Evolutionary conservation across 2,113 vertebrate genomes (phyloP).

Genomic region (Actinemys pallida): DNA sequence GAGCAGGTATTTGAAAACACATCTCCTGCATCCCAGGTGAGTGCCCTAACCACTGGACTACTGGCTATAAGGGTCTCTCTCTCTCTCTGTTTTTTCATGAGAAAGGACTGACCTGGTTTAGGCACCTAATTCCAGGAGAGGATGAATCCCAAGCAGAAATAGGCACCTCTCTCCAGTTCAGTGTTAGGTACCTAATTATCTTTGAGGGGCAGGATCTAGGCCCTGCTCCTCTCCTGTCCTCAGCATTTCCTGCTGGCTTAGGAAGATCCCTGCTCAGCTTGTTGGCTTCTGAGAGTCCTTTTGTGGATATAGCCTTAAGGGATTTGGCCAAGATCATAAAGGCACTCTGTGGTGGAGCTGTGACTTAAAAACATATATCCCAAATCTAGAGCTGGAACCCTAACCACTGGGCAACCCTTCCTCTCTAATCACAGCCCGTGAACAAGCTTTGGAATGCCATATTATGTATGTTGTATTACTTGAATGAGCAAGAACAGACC

Average conservation of each 20-base stretch:
- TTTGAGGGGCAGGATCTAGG: background rate
- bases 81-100: no score
- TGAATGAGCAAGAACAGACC: background rate
- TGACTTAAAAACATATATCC: background rate
- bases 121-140: no score
- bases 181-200: background rate
- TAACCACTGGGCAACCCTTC: background rate
- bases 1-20: background rate
- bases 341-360: background rate
- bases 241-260: background rate
- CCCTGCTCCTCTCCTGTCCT: background rate
- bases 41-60: no score
- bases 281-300: background rate
- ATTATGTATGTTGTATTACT: background rate
- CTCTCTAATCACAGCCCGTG: background rate
- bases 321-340: background rate
- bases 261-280: background rate
- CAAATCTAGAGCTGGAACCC: background rate
- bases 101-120: no score
- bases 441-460: background rate
- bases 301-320: background rate
- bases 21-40: no score
- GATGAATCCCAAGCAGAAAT: background rate
- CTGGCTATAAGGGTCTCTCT: no score
- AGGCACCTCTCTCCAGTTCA: background rate